phyloP scores from a whole-genome alignment of 2,888 invertebrate genomes.

The Cordilura impudica region DNA sequence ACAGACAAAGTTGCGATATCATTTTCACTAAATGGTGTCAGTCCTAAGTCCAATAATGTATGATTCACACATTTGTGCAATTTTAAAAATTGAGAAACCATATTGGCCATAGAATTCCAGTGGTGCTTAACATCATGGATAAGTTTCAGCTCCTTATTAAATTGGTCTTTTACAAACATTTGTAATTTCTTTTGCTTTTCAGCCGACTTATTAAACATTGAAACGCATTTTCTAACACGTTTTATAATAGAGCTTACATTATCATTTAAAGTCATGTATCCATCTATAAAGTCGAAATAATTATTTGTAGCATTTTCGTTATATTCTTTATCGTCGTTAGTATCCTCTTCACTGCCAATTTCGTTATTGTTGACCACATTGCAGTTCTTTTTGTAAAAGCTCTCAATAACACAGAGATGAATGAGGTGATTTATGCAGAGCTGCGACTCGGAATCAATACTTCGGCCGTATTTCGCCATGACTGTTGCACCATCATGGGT shows the following conservation, averaged over 20 bases:
- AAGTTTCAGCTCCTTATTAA: background rate
- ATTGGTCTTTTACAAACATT: background rate
- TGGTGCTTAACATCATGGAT: background rate
- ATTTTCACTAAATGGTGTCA: background rate
- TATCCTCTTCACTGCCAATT: background rate
- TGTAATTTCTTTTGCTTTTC: slow-evolving; percentile 1
- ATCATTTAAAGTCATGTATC: no score
- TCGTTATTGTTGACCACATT: background rate
- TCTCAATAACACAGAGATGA: background rate
- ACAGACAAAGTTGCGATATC: background rate
- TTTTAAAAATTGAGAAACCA: background rate
- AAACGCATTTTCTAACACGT: background rate
- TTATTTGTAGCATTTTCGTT: background rate
- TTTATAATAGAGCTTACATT: background rate
- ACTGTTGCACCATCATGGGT: no score
- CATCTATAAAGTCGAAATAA: no score
- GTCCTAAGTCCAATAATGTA: background rate
- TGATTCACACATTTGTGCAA: background rate
- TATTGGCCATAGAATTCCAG: background rate
- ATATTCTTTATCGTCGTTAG: background rate
- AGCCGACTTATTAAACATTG: background rate
- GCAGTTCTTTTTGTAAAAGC: background rate
- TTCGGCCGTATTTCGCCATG: no score
- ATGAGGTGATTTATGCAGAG: background rate
- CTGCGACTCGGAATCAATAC: no score